A percentile compares a stretch with the other conserved stretches of the same genome.
Conservation (phyloP, 2,888 invertebrate genomes). For the Syrista parreyssii region DNA sequence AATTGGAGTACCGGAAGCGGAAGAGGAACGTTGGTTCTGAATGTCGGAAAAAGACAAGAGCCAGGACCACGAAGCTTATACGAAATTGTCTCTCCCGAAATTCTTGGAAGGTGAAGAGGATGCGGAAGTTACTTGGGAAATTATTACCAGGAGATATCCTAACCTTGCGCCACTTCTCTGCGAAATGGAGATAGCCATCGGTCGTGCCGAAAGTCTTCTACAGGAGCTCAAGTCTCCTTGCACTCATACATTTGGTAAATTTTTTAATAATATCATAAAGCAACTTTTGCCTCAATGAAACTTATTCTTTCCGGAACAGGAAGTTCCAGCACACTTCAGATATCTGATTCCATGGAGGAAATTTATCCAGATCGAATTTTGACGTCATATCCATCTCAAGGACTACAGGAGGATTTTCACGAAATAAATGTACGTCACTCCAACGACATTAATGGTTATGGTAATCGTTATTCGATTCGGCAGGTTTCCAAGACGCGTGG, state of each 20-base stretch:
- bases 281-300: not conserved
- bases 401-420: not conserved
- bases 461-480: not conserved
- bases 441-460: not conserved
- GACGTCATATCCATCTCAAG: not conserved
- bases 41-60: constrained; percentile 16
- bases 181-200: constrained; percentile 51
- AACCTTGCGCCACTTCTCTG: constrained; percentile 50
- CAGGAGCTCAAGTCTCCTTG: constrained; percentile 35
- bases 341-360: constrained; percentile 27
- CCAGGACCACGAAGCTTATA: not conserved
- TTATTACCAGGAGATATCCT: constrained; percentile 49
- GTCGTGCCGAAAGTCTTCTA: constrained; percentile 48
- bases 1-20: not conserved
- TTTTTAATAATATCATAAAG: not conserved
- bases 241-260: not conserved
- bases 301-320: constrained; percentile 23
- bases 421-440: not conserved
- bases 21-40: constrained; percentile 8
- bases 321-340: constrained; percentile 35
- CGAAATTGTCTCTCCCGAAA: constrained; percentile 13
- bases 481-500: not conserved
- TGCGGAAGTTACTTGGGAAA: constrained; percentile 39
- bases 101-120: constrained; percentile 17
- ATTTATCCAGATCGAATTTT: not conserved